Base-by-base conservation (phyloP, 2,113 vertebrate genomes). In the Channa argus region DNA sequence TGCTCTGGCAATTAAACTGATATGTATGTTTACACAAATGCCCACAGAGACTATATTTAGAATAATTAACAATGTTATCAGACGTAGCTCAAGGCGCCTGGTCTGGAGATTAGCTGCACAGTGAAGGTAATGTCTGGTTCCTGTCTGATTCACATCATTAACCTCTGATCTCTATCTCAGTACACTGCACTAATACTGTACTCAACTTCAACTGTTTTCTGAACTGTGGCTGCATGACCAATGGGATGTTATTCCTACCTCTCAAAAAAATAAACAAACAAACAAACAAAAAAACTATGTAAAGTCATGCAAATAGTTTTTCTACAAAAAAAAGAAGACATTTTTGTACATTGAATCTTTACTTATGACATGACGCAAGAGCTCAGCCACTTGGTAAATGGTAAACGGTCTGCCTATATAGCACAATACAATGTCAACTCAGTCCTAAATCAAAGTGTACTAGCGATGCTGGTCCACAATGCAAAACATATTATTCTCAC, bases 101-200 rank as follows among this genome's bases (percentile, higher is more conserved):
- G 82, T 85, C 82, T 81, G 80, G 77, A 91, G 89, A 93, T 92
- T 91, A 91, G 86, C 75, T 0, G 60, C 61, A 61, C 5, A 55
- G 46, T 79, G 73, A 90, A 86, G 78, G 77, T 90, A 82, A 89
- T 90, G 89, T 89, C 91, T 91, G 87, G 89, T 90, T 91, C 86
- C 89, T 82, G 92, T 92, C 90, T 92, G 92, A 92, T 93, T 90
- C 92, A 91, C 91, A 84, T 87, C 86, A 93, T 92, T 93, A 91
- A 90, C 90, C 79, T 78, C 85, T 77, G 91, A 92, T 92, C 86
- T 83, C 62, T 83, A 91, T 93, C 89, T 78, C 11, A 56, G 37
- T 47, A 38, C 49, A 61, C 53, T 66, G 63, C 53, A 55, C 56
- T 82, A 83, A 86, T 67, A 82, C 63, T 77, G 71, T 84, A 80